phyloP scores from a whole-genome alignment of 1,140 invertebrate genomes.

The Neodiprion virginianus region DNA sequence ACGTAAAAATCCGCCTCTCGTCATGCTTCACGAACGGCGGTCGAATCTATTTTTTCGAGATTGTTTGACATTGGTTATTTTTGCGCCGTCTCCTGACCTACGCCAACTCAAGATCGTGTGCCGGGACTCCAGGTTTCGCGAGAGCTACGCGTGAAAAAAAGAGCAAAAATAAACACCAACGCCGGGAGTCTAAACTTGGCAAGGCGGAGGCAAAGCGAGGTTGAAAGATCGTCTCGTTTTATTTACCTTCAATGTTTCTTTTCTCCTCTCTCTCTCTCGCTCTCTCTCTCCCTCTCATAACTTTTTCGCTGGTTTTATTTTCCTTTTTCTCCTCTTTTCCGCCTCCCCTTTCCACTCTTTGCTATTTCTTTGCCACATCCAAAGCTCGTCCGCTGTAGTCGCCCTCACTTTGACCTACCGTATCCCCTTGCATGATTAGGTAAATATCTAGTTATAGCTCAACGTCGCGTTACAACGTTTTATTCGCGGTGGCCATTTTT shows the following conservation, averaged over 20 bases:
- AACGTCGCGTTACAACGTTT: no score
- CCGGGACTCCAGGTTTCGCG: not conserved
- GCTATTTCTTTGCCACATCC: not conserved
- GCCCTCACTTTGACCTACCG: not conserved
- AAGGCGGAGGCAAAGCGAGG: not conserved
- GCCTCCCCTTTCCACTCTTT: no score
- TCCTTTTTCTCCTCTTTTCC: not conserved
- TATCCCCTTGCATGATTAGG: no score
- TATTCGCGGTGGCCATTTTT: no score
- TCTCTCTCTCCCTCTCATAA: not conserved
- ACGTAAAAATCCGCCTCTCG: no score
- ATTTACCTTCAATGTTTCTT: not conserved
- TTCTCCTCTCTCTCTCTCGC: not conserved
- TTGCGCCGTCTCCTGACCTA: conserved; percentile 10
- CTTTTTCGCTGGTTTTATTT: not conserved
- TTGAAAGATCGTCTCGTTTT: not conserved
- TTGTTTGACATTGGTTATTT: conserved; percentile 17
- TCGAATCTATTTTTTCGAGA: conserved; percentile 12
- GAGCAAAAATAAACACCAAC: not conserved
- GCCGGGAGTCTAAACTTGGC: not conserved
- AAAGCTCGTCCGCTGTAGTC: not conserved
- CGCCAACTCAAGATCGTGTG: not conserved
- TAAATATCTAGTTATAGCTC: no score
- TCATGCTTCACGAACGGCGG: not conserved
- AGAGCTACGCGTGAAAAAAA: not conserved